Conservation (phyloP, 2,113 vertebrate species). For the Chaetura pelagica region DNA sequence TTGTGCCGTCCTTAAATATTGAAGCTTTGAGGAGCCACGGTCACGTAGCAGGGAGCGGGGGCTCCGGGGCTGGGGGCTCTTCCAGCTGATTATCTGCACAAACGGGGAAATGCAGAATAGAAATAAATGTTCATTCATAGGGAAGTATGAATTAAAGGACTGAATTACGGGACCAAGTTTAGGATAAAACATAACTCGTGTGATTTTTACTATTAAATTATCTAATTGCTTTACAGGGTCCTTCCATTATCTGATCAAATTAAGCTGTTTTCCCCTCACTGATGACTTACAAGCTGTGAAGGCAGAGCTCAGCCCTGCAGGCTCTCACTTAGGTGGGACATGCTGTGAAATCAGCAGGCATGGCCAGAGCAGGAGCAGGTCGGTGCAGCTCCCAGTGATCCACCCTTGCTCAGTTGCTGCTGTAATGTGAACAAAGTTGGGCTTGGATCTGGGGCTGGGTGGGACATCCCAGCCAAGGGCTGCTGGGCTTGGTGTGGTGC, state of each 20-base stretch:
- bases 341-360: fast-evolving
- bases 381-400: fast-evolving
- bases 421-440: too few relatives aligned
- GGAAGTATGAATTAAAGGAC: not conserved
- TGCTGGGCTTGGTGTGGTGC: not conserved
- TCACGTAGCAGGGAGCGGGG: not conserved
- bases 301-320: not conserved
- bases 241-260: not conserved
- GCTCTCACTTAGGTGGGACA: not conserved
- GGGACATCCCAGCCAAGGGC: fast-evolving
- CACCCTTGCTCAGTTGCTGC: too few relatives aligned
- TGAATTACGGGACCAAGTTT: not conserved
- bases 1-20: not conserved
- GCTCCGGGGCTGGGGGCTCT: not conserved
- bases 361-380: fast-evolving
- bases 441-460: fast-evolving
- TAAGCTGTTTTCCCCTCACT: not conserved
- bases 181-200: not conserved
- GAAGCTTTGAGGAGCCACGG: not conserved
- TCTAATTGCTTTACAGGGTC: not conserved
- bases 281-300: fast-evolving
- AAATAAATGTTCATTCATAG: not conserved
- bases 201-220: not conserved
- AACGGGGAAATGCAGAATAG: not conserved
- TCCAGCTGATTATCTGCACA: not conserved